Evolutionary conservation across 2,888 invertebrate species (phyloP).

Genomic region (Heliconius erato): DNA sequence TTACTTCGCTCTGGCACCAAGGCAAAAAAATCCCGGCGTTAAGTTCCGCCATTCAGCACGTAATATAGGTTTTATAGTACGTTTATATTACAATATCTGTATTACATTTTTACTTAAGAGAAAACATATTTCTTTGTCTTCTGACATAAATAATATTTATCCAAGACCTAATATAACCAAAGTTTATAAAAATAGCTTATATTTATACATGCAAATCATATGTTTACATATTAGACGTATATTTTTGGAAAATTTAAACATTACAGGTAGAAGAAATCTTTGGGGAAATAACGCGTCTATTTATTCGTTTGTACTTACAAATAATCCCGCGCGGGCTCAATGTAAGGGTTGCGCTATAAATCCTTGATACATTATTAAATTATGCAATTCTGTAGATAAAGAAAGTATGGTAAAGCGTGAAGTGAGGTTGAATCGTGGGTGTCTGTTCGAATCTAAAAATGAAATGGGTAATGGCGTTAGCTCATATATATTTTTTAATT

Average conservation of each 20-base stretch:
- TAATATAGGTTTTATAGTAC: too few relatives aligned
- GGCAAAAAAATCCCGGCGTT: too few relatives aligned
- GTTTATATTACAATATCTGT: too few relatives aligned
- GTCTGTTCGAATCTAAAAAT: neutral
- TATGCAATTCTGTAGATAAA: neutral
- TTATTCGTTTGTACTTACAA: constrained; percentile 40
- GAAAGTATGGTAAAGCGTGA: neutral
- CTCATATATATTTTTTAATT: too few relatives aligned
- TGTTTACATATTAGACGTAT: neutral
- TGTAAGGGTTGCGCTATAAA: constrained; percentile 31
- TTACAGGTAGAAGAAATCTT: constrained; percentile 25
- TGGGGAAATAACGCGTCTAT: constrained; percentile 42
- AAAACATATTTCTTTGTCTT: too few relatives aligned
- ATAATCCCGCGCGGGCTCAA: constrained; percentile 34
- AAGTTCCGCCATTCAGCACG: too few relatives aligned
- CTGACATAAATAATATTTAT: too few relatives aligned
- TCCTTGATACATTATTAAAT: constrained; percentile 32
- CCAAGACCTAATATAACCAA: too few relatives aligned
- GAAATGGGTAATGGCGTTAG: neutral
- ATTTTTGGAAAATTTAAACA: constrained; percentile 7
- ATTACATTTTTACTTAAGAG: too few relatives aligned
- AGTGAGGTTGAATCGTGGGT: too few relatives aligned
- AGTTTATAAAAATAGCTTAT: too few relatives aligned
- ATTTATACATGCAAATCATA: neutral
- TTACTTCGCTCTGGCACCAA: too few relatives aligned